These are phyloP conservation scores for Copidosoma aretas DNA, from an alignment of 2,888 invertebrate genomes.

Conservation along the genomic window DNA sequence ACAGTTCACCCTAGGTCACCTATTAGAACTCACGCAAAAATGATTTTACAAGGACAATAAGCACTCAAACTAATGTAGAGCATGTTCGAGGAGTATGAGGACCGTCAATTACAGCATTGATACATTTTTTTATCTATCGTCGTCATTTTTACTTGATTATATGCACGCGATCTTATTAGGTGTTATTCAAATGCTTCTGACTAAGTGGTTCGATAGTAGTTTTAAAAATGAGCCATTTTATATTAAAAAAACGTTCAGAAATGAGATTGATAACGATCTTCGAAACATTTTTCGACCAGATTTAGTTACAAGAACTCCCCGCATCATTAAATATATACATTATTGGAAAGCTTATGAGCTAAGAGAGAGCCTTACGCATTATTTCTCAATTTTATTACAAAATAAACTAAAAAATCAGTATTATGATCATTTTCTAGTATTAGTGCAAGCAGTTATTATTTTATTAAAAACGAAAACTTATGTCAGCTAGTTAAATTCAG, in stretches of 20 bases:
- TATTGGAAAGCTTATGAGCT: slow-evolving; percentile 21
- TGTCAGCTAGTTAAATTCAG: slow-evolving; percentile 2
- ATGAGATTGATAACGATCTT: slow-evolving; percentile 14
- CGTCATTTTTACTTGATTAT: slow-evolving; percentile 20
- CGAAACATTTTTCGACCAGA: slow-evolving; percentile 26
- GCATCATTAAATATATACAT: slow-evolving; percentile 1
- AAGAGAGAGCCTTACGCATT: slow-evolving; percentile 1
- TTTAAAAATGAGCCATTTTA: slow-evolving; percentile 21
- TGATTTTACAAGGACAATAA: slow-evolving; percentile 7
- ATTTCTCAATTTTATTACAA: slow-evolving; percentile 19
- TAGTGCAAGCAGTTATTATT: slow-evolving; percentile 1
- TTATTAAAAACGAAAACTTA: slow-evolving; percentile 10
- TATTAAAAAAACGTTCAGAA: slow-evolving; percentile 20
- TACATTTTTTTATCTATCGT: slow-evolving; percentile 11
- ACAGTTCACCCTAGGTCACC: not conserved
- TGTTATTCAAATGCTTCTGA: slow-evolving; percentile 3
- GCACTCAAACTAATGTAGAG: slow-evolving; percentile 1
- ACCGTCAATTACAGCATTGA: slow-evolving; percentile 4
- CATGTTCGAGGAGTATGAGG: slow-evolving; percentile 20
- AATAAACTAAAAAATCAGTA: slow-evolving; percentile 12
- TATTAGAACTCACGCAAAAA: not conserved
- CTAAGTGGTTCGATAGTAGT: slow-evolving; percentile 11
- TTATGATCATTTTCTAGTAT: slow-evolving; percentile 23
- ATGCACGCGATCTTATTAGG: slow-evolving; percentile 13
- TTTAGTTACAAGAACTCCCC: slow-evolving; percentile 17